Conservation (phyloP, 1,140 invertebrate genomes). For the Penaeus indicus region DNA sequence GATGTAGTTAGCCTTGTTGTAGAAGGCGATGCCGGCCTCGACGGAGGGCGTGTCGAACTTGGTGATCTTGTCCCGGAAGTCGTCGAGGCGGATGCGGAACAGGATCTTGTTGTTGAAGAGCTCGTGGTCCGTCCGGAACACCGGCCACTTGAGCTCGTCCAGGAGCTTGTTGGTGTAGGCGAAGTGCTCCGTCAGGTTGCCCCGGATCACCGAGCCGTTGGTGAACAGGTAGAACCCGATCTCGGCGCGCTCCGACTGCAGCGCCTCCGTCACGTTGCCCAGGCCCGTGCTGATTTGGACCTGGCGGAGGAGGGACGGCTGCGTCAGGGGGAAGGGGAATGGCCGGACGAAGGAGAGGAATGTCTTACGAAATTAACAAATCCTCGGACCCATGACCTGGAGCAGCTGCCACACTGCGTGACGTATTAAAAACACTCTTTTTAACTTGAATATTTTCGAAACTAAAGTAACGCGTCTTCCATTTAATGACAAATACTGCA, state of each 20-base stretch:
- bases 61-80: conserved; percentile 63
- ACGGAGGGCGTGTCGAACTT: conserved; percentile 59
- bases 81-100: conserved; percentile 65
- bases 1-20: conserved; percentile 63
- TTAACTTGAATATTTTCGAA: no score
- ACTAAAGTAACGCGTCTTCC: no score
- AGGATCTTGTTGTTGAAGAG: conserved; percentile 65
- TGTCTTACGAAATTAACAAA: no score
- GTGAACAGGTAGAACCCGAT: conserved; percentile 67
- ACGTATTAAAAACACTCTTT: no score
- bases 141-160: conserved; percentile 58
- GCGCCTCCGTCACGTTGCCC: conserved; percentile 65
- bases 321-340: neutral
- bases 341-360: no score
- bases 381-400: no score
- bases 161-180: conserved; percentile 61
- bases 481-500: no score
- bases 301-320: conserved; percentile 12
- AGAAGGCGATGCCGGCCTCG: conserved; percentile 62
- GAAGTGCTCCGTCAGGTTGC: conserved; percentile 63
- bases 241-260: conserved; percentile 70
- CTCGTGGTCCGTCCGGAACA: conserved; percentile 50
- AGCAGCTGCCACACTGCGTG: no score
- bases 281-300: conserved; percentile 64
- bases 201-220: conserved; percentile 61